Evolutionary conservation across 2,797 vertebrate species (phyloP), one percentile per base, ranked within the genome.

Genomic region (Syngnathus acus): DNA sequence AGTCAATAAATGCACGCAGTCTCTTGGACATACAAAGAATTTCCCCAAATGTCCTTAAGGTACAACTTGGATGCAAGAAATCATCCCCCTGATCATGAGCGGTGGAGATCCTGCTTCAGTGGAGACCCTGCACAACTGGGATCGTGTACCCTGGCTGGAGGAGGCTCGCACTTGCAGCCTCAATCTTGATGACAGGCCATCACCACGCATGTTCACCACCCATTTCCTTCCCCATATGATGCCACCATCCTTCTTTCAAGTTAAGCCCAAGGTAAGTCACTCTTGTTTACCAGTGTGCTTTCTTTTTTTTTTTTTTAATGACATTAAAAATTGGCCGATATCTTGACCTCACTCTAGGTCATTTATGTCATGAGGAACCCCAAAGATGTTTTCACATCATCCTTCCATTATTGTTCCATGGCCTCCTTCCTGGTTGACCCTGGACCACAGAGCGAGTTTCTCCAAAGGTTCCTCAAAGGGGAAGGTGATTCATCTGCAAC

Each of bases 61-160:
- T 8, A 92, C 90, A 0, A 90, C 87, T 39, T 92, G 91, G 91
- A 80, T 78, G 82, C 86, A 91, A 81, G 91, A 92, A 85, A 83
- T 91, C 0, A 65, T 90, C 9, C 88, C 91, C 19, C 73, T 91
- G 65, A 78, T 91, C 37, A 1, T 79, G 62, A 92, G 82, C 13
- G 80, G 77, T 23, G 90, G 90, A 7, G 89, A 92, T 69, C 68
- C 83, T 5, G 66, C 79, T 1, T 57, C 86, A 0, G 81, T 91
- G 37, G 84, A 85, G 71, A 82, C 78, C 0, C 26, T 87, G 37
- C 88, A 76, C 1, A 90, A 84, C 82, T 91, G 89, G 91, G 86
- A 89, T 60, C 80, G 90, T 9, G 83, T 84, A n/a, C 89, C 90
- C 39, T 90, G 87, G 87, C 65, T 92, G 71, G 91, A 91, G 73